Conservation (phyloP, 2,113 vertebrate genomes). For the Talpa occidentalis region DNA sequence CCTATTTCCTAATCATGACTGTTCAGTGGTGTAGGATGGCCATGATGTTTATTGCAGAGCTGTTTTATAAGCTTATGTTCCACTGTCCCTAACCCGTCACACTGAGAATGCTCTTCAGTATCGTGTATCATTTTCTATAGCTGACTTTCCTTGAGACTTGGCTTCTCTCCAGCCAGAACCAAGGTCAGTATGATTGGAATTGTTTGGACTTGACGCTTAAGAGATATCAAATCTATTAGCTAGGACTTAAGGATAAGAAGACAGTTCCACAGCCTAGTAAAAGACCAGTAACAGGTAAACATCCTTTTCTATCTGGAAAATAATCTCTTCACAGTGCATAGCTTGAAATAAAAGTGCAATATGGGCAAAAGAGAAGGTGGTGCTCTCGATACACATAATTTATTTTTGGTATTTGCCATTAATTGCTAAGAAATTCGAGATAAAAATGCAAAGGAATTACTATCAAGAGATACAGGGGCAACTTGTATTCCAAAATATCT, state of each 20-base stretch:
- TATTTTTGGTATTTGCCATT: constrained; percentile 78
- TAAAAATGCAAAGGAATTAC: constrained; percentile 71
- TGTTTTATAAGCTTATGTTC: neutral
- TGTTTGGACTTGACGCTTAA: constrained; percentile 12
- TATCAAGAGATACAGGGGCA: constrained; percentile 71
- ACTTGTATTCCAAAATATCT: constrained; percentile 61
- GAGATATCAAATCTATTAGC: constrained; percentile 35
- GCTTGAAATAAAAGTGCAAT: constrained; percentile 87
- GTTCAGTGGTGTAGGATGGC: constrained; percentile 9
- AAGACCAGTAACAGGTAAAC: constrained; percentile 66
- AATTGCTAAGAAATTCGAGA: constrained; percentile 71
- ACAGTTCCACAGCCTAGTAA: constrained; percentile 61
- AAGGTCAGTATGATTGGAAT: constrained; percentile 49
- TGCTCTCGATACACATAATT: constrained; percentile 57
- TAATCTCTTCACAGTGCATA: constrained; percentile 86
- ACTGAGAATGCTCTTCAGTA: neutral
- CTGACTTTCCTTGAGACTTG: constrained; percentile 39
- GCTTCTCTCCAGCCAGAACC: constrained; percentile 20
- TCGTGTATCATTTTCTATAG: constrained; percentile 33
- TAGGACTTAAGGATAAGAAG: constrained; percentile 47
- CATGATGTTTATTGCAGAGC: neutral
- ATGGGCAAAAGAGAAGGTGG: constrained; percentile 78
- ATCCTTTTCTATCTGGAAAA: constrained; percentile 50
- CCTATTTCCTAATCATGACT: neutral
- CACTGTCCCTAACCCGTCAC: neutral